phyloP scores from a whole-genome alignment of 1,140 invertebrate species.

The Euura saliciscinereae region DNA sequence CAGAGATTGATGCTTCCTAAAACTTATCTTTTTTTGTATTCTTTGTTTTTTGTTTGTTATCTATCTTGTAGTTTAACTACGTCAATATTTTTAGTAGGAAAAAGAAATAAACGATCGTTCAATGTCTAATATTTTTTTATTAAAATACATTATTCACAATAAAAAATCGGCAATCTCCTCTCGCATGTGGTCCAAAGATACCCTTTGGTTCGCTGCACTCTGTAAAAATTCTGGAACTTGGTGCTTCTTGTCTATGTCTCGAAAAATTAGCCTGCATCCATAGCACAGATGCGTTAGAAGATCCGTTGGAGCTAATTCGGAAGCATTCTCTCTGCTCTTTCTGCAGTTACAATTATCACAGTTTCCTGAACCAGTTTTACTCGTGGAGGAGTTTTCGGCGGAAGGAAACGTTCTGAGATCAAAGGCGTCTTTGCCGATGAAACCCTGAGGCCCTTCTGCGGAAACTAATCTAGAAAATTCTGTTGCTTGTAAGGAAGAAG shows the following conservation, averaged over 20 bases:
- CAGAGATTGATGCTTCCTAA: too few relatives aligned
- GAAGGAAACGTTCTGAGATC: background rate
- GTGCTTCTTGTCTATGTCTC: conserved; percentile 29
- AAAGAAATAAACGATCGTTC: too few relatives aligned
- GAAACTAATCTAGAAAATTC: conserved; percentile 58
- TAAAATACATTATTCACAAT: conserved; percentile 38
- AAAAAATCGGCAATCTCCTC: conserved; percentile 45
- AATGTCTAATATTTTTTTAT: background rate
- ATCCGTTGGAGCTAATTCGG: conserved; percentile 9
- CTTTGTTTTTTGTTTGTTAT: too few relatives aligned
- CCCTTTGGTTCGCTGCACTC: conserved; percentile 20
- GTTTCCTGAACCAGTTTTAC: background rate
- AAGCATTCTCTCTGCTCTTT: conserved; percentile 17
- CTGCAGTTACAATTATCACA: conserved; percentile 17
- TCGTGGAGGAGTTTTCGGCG: background rate
- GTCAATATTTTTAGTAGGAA: too few relatives aligned
- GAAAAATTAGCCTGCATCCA: conserved; percentile 47
- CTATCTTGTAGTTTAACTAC: too few relatives aligned
- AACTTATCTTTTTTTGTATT: too few relatives aligned
- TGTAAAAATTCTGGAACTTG: conserved; percentile 34
- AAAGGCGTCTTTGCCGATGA: background rate
- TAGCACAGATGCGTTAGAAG: conserved; percentile 45
- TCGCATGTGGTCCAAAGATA: conserved; percentile 38
- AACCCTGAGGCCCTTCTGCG: conserved; percentile 24
- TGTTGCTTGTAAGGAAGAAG: conserved; percentile 55